phyloP scores from a whole-genome alignment of 2,888 invertebrate genomes.

The Tetanocera ferruginea region DNA sequence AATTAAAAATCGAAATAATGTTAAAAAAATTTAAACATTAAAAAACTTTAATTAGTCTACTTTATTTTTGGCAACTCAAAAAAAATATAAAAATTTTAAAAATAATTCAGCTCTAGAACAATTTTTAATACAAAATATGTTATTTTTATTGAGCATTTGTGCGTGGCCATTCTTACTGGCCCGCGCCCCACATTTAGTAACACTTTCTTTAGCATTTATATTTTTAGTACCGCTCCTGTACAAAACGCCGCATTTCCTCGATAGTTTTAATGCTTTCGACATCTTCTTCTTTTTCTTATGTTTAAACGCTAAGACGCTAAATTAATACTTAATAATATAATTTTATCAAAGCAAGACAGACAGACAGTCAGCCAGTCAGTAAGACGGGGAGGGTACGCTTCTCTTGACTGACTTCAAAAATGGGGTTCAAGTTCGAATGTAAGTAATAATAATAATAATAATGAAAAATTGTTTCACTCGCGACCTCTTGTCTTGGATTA shows the following conservation, averaged over 20 bases:
- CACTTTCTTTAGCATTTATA: background rate
- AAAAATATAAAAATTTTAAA: no score
- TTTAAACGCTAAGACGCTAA: conserved; percentile 1
- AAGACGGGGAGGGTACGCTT: background rate
- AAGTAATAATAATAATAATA: background rate
- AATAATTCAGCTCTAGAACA: no score
- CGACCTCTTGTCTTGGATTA: background rate
- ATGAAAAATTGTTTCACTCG: background rate
- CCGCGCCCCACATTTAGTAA: background rate
- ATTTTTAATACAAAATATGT: no score
- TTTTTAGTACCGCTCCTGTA: background rate
- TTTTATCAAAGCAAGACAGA: background rate
- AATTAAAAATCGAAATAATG: no score
- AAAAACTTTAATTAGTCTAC: no score
- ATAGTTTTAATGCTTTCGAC: background rate
- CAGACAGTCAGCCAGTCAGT: background rate
- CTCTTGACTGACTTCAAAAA: conserved; percentile 23
- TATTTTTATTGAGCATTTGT: no score
- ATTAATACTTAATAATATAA: conserved; percentile 21
- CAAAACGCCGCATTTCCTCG: background rate
- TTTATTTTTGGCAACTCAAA: no score
- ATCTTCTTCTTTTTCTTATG: background rate
- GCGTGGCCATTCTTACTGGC: no score
- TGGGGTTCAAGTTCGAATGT: background rate
- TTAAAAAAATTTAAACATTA: no score